Evolutionary conservation across 1,140 invertebrate genomes (phyloP).

Genomic region (Potamilus streckersoni): DNA sequence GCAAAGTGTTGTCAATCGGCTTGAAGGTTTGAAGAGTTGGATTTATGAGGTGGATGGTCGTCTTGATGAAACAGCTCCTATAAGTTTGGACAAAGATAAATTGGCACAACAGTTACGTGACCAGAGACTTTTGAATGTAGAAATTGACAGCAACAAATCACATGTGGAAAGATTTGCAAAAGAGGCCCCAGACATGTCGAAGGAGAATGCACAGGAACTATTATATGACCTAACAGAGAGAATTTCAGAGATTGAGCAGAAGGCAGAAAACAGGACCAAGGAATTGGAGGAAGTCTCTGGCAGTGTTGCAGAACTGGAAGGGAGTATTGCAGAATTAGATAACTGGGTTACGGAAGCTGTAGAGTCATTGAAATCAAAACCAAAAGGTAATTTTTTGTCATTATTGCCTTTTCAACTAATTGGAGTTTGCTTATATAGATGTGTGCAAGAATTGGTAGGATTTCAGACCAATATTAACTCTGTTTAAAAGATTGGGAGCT

Average conservation of each 20-base stretch:
- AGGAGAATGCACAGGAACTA: conserved; percentile 82
- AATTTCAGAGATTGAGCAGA: conserved; percentile 91
- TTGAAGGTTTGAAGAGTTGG: conserved; percentile 87
- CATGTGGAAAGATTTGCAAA: conserved; percentile 49
- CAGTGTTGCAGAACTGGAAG: conserved; percentile 87
- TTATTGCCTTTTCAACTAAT: too few relatives aligned
- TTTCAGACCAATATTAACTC: too few relatives aligned
- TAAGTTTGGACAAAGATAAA: conserved; percentile 88
- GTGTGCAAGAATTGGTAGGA: too few relatives aligned
- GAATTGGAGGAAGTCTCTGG: conserved; percentile 90
- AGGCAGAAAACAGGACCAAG: conserved; percentile 89
- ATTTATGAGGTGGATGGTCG: conserved; percentile 84
- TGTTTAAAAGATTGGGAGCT: too few relatives aligned
- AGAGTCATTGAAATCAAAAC: conserved; percentile 47
- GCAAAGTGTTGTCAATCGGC: conserved; percentile 90
- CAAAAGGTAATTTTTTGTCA: conserved; percentile 17
- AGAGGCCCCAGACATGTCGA: conserved; percentile 64
- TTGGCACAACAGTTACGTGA: conserved; percentile 90
- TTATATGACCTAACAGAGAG: conserved; percentile 86
- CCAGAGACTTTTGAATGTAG: conserved; percentile 82
- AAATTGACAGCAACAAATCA: conserved; percentile 85
- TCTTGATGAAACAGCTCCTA: conserved; percentile 78
- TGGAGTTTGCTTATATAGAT: too few relatives aligned
- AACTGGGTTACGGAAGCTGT: conserved; percentile 56
- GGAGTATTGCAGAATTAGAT: conserved; percentile 71